Evolutionary conservation across 1,140 invertebrate species (phyloP), one percentile per base, ranked within the genome.

Genomic region (Aphis gossypii): DNA sequence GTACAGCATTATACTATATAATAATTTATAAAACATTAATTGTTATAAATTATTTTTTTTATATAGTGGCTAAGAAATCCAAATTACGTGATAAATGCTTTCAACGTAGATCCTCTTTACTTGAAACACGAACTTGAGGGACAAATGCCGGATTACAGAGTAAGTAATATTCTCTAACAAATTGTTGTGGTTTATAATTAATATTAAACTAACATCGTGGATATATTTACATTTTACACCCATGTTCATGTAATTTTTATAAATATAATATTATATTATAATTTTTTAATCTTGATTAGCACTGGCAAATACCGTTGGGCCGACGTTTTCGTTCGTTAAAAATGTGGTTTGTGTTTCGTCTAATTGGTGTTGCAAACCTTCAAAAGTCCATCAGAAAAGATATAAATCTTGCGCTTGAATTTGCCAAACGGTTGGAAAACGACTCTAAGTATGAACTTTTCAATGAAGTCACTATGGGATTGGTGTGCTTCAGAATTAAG

Each of bases 261-360:
- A 30, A 46, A 44, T 7, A 86, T 9, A 25, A 46, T 46, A 8
- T 46, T 0, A 87, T 20, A 87, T 41, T 48, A 30, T 87, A 14
- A 83, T 38, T 84, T 84, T 84, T 41, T 44, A 68, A 48, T 48
- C 51, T 51, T 89, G 18, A 38, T 8, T 94, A 98, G 96, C 99
- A 99, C 95, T 99, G 99, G 98, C 99, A 99, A 96, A 99, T 99
- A 94, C 99, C 99, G 11, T 95, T 99, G 7, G 99, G 99, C 1
- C 96, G 99, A 94, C 96, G 99, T 94, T 99, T 99, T 95, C 96
- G 99, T 93, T 97, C 99, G 1, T 95, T 99, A 23, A 99, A 99
- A 95, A 95, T 99, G 9, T 99, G 99, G 99, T 99, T 99, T 95
- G 99, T 99, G 0, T 95, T 99, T 93, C 96, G 99, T 90, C 95